A percentile compares a stretch with the other conserved stretches of the same genome.
Evolutionary conservation across 2,113 vertebrate species (phyloP).

Genomic region (Ondatra zibethicus): DNA sequence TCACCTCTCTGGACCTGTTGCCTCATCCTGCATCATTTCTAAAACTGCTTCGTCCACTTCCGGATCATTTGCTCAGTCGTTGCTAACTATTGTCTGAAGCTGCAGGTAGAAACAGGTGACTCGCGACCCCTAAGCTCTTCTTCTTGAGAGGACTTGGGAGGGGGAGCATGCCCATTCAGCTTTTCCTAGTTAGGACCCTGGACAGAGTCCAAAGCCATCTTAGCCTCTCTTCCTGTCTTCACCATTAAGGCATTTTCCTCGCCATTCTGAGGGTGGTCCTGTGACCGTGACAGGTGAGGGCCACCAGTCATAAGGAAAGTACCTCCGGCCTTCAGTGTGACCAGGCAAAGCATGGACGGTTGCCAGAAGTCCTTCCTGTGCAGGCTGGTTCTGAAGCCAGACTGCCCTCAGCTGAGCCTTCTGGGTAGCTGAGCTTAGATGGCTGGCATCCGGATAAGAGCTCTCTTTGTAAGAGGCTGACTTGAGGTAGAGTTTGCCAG

Average conservation of each 20-base stretch:
- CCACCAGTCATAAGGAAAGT: background rate
- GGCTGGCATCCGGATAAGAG: constrained; percentile 45
- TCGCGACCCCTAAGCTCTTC: background rate
- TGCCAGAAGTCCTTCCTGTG: background rate
- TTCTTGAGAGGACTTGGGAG: background rate
- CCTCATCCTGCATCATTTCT: background rate
- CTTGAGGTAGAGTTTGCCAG: background rate
- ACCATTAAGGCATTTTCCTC: background rate
- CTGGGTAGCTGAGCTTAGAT: background rate
- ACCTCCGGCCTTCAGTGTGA: background rate
- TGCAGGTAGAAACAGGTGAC: background rate
- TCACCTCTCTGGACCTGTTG: background rate
- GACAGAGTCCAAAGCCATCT: background rate
- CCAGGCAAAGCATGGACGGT: background rate
- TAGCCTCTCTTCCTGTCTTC: background rate
- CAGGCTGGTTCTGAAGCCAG: background rate
- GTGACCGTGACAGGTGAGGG: constrained; percentile 20
- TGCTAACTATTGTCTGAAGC: background rate
- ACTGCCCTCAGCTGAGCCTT: background rate
- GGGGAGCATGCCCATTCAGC: background rate
- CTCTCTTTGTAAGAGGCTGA: constrained; percentile 44
- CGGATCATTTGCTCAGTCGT: fast-evolving
- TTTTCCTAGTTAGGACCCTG: background rate
- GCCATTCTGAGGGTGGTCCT: background rate
- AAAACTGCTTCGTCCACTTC: background rate